A percentile compares a stretch with the other conserved stretches of the same genome.
These are phyloP conservation scores for Orientallactaga sibirica DNA, from an alignment of 2,797 vertebrate species.

Conservation along the genomic window DNA sequence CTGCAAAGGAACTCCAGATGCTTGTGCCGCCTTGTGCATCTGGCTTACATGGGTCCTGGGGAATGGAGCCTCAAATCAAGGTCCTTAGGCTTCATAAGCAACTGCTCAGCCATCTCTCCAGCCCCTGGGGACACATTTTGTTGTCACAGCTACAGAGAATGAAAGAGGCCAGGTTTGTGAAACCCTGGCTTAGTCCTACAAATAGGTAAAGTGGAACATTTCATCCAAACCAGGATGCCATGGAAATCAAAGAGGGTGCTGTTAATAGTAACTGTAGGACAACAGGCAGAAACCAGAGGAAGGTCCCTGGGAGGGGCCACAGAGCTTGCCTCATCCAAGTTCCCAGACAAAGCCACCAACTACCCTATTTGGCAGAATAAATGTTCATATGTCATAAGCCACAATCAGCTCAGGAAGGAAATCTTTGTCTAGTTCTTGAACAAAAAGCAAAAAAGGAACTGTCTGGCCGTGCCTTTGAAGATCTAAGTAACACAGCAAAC, in stretches of 20 bases:
- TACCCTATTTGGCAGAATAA: constrained; percentile 55
- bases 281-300: neutral
- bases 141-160: neutral
- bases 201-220: neutral
- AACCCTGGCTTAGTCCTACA: neutral
- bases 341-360: constrained; percentile 61
- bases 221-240: neutral
- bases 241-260: neutral
- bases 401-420: constrained; percentile 51
- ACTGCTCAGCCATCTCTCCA: no score
- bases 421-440: constrained; percentile 40
- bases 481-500: neutral
- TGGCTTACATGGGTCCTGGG: no score
- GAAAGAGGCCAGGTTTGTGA: neutral
- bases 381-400: constrained; percentile 34
- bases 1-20: no score
- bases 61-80: no score
- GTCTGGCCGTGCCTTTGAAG: neutral
- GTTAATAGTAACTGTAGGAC: neutral
- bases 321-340: constrained; percentile 30
- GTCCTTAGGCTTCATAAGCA: no score
- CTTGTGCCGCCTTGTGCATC: no score
- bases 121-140: neutral
- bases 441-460: constrained; percentile 55
- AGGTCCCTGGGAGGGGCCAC: neutral